Evolutionary conservation across 2,113 vertebrate genomes (phyloP).

Genomic region (Erpornis zantholeuca): DNA sequence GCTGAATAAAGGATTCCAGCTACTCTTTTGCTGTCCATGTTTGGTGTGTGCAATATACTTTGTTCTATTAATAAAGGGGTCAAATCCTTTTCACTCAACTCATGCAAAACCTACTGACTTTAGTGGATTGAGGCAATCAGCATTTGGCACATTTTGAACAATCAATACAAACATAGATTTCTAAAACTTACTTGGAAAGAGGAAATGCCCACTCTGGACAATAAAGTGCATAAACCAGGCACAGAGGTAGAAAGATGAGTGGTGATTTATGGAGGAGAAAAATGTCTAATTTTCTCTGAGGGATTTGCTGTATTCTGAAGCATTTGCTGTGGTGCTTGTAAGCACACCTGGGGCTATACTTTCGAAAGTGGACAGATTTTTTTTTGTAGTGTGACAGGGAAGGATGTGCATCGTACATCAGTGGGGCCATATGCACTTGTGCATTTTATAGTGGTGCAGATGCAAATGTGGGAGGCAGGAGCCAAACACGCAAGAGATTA

Average conservation of each 20-base stretch:
- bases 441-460: neutral
- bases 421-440: neutral
- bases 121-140: neutral
- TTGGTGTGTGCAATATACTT: neutral
- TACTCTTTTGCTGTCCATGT: neutral
- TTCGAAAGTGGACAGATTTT: conserved; percentile 36
- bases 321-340: neutral
- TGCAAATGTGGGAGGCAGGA: neutral
- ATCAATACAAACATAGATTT: neutral
- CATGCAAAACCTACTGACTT: conserved; percentile 3
- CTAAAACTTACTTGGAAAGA: neutral
- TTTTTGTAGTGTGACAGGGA: conserved; percentile 6
- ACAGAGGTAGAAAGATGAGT: neutral
- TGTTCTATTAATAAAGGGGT: conserved; percentile 5
- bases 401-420: neutral
- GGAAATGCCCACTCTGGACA: neutral
- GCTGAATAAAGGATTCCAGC: neutral
- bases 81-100: conserved; percentile 21
- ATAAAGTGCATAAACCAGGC: neutral
- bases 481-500: neutral
- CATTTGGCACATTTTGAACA: neutral
- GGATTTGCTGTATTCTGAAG: conserved; percentile 12
- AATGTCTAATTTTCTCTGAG: neutral
- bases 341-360: conserved; percentile 27
- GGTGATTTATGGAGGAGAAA: neutral